Evolutionary conservation across 1,140 invertebrate species (phyloP), one percentile per base, ranked within the genome.

Genomic region (Frieseomelitta varia): DNA sequence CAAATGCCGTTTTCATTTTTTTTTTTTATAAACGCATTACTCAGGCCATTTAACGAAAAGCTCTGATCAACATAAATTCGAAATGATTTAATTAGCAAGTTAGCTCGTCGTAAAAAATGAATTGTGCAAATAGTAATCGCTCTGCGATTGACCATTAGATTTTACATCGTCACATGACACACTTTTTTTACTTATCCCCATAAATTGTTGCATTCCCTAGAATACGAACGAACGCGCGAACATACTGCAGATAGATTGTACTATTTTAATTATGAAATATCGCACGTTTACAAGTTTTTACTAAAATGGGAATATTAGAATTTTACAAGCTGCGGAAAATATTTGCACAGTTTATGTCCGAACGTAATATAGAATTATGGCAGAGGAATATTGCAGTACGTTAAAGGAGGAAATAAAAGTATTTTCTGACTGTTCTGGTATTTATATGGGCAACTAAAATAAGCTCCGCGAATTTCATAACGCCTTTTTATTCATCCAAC

Each of bases 21-120:
- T 55, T 34, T 34, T 30, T 47, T 79, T 56, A 47, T 79, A 68
- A 73, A 63, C 51, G 69, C 47, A 51, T 21, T n/a, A 24, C n/a
- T 8, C 47, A 15, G 15, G n/a, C 76, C 39, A 12, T 24, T 47
- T 30, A 24, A n/a, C n/a, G n/a, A 21, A 67, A 53, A 61, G 81
- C 83, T 65, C 24, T 17, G n/a, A 61, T 61, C 77, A 80, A 87
- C 85, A 84, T 82, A 83, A 86, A 86, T 88, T 77, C 84, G 47
- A 84, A 86, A 86, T 87, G 81, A 88, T 88, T 86, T 81, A 73
- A 47, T 30, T 56, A n/a, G 81, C 27, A 30, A 77, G 19, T 24
- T 47, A 10, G 39, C 39, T 47, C 53, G 47, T 27, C 47, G 68
- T 69, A 82, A 85, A 79, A 88, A 79, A 67, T 69, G 55, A 34